These are phyloP conservation scores for Chelon labrosus DNA, from an alignment of 2,797 vertebrate genomes.

Conservation along the genomic window DNA sequence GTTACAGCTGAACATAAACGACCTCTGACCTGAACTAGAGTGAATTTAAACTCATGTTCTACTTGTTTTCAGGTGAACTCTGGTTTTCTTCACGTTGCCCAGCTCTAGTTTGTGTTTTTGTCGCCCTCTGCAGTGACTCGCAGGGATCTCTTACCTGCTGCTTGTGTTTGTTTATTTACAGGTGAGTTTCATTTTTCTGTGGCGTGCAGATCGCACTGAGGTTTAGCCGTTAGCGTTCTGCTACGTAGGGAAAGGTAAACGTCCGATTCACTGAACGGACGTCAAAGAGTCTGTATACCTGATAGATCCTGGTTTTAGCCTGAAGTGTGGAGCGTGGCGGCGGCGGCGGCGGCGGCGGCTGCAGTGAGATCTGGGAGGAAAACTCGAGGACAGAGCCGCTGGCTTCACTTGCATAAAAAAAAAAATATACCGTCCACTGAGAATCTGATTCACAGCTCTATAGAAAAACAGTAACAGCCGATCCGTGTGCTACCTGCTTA, in stretches of 20 bases:
- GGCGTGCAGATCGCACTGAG: conserved; percentile 59
- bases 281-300: conserved; percentile 79
- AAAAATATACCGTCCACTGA: conserved; percentile 57
- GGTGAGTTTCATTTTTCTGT: conserved; percentile 29
- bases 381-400: conserved; percentile 71
- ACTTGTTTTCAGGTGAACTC: too few species aligned
- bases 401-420: conserved; percentile 80
- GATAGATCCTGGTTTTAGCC: conserved; percentile 82
- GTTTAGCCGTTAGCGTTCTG: conserved; percentile 74
- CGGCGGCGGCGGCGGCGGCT: conserved; percentile 19
- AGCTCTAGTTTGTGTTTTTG: conserved; percentile 29
- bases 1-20: too few species aligned
- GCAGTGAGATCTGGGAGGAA: conserved; percentile 57
- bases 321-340: conserved; percentile 69
- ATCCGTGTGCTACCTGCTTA: conserved; percentile 66
- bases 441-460: conserved; percentile 82
- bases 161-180: conserved; percentile 45
- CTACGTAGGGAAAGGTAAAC: conserved; percentile 73
- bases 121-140: conserved; percentile 11
- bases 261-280: conserved; percentile 59
- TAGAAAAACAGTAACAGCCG: conserved; percentile 76
- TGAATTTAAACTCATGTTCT: too few species aligned
- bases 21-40: too few species aligned
- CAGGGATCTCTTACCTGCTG: conserved; percentile 35
- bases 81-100: conserved; percentile 31